These are phyloP conservation scores for Aviceda subcristata DNA, from an alignment of 2,113 vertebrate species.

Conservation along the genomic window DNA sequence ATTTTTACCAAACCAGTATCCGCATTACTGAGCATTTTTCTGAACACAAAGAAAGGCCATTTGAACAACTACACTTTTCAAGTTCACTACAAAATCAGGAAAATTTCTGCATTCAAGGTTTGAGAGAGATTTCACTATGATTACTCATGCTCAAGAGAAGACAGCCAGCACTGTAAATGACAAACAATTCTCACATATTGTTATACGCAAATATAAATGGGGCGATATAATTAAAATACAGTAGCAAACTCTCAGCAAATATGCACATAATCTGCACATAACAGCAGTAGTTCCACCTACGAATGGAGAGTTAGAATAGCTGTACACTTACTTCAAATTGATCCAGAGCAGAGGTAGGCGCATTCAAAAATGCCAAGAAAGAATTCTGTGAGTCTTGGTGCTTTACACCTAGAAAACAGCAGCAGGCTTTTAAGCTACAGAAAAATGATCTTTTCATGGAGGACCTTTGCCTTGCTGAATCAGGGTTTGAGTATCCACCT, in stretches of 20 bases:
- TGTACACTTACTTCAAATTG: conserved; percentile 92
- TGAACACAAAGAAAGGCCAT: neutral
- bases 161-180: neutral
- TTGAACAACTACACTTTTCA: neutral
- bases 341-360: conserved; percentile 92
- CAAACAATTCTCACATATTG: neutral
- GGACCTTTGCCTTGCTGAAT: conserved; percentile 59
- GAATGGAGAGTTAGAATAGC: neutral
- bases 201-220: neutral
- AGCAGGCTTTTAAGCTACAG: conserved; percentile 74
- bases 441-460: conserved; percentile 55
- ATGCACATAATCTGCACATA: neutral
- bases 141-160: neutral
- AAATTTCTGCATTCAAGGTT: neutral
- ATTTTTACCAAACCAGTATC: neutral
- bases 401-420: conserved; percentile 91
- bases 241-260: neutral
- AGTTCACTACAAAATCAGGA: neutral
- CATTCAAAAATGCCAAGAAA: conserved; percentile 98
- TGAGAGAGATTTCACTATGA: neutral
- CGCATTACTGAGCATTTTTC: neutral
- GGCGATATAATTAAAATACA: neutral
- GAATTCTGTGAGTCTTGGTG: conserved; percentile 99
- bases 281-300: neutral
- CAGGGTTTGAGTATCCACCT: neutral